Evolutionary conservation across 2,888 invertebrate genomes (phyloP).

Genomic region (Lordiphosa andalusiaca): DNA sequence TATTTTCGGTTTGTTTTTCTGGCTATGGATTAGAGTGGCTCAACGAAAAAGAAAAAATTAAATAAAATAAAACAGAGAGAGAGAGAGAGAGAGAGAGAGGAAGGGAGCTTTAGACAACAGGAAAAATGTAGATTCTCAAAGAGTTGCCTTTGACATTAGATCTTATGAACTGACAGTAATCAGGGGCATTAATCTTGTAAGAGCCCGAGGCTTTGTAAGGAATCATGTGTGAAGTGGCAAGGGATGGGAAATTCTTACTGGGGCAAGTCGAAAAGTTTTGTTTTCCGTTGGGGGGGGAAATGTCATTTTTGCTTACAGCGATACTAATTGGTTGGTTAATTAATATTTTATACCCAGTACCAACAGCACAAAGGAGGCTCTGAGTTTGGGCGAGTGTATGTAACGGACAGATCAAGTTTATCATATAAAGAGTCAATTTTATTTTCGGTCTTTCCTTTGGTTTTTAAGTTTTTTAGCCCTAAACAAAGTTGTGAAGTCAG

Average conservation of each 20-base stretch:
- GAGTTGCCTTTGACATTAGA: slow-evolving; percentile 50
- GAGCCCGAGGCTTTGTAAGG: slow-evolving; percentile 38
- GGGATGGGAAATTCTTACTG: not conserved
- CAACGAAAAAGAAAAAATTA: slow-evolving; percentile 25
- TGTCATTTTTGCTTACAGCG: too few relatives aligned
- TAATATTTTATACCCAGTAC: too few relatives aligned
- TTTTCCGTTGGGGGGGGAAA: too few relatives aligned
- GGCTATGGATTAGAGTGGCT: slow-evolving; percentile 62
- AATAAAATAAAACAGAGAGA: slow-evolving; percentile 27
- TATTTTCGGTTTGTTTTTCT: slow-evolving; percentile 35
- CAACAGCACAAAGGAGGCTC: too few relatives aligned
- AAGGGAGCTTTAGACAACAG: slow-evolving; percentile 25
- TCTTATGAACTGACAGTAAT: slow-evolving; percentile 56
- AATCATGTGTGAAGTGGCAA: slow-evolving; percentile 4
- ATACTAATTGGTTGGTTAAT: too few relatives aligned
- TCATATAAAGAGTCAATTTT: too few relatives aligned
- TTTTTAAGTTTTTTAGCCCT: too few relatives aligned
- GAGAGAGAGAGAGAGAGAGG: slow-evolving; percentile 14
- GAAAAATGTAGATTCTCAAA: slow-evolving; percentile 37
- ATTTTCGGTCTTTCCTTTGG: too few relatives aligned
- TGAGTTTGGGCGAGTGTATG: too few relatives aligned
- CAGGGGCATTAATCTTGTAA: slow-evolving; percentile 46
- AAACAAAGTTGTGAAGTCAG: too few relatives aligned
- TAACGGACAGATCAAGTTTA: too few relatives aligned
- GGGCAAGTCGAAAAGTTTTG: too few relatives aligned